Evolutionary conservation across 2,888 invertebrate genomes (phyloP), one percentile per base, ranked within the genome.

Genomic region (Thereva unica): DNA sequence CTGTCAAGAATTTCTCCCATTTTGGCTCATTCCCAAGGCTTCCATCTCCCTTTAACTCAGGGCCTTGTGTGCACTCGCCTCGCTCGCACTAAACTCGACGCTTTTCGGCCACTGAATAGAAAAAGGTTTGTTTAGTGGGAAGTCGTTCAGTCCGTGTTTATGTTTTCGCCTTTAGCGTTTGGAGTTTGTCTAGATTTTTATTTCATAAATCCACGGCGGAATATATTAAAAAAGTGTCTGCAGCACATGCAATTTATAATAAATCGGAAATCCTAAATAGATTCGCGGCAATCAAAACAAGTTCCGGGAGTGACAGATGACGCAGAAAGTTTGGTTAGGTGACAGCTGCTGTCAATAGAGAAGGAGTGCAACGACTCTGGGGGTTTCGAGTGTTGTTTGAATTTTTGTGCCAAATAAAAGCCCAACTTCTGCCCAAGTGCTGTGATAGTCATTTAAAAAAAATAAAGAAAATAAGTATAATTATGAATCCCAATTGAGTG

Each of bases 121-220:
- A 74, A 75, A 75, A 72, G 70, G 73, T 74, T 74, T 73, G 71
- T 71, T 72, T 72, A 70, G 69, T 71, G 71, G 69, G 67, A 71
- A 71, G 68, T 66, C 69, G 72, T 69, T 73, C 76, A 76, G 76
- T 76, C 74, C 73, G 73, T 75, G 73, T 74, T 75, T 74, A 71
- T 71, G 71, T 73, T 75, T 75, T 73, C 54, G 53, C 42, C 47
- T 37, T 37, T 37, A n/a, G 42, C 47, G 59, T 59, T 59, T 49
- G 38, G 23, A 59, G 49, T 59, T 59, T 40, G 47, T 45, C 38
- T 23, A 37, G 42, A 41, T 59, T 59, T 59, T 45, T 41, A 7
- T 59, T 59, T 45, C 9, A 12, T 56, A 44, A 34, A 9, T 34
- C 4, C 38, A 9, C 35, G 23, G 5, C 42, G 42, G 35, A 35